Base-by-base conservation (phyloP, 1,140 invertebrate genomes). In the Drosophila bipectinata region DNA sequence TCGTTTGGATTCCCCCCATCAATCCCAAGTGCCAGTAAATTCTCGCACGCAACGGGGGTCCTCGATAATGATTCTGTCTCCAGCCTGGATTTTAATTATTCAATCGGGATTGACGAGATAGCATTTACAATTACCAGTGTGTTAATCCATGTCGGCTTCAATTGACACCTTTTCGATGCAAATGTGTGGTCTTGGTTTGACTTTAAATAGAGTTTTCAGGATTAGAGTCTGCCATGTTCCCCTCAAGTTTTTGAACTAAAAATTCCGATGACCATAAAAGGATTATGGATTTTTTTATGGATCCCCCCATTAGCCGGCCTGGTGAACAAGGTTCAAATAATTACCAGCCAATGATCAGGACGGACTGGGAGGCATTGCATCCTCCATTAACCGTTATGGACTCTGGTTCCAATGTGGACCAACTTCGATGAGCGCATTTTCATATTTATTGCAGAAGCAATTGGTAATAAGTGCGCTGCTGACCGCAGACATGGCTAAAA, bases 371-470 rank as follows among this genome's bases (percentile, higher is more conserved):
- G 18, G 30, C 6, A 9, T 56, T 18, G 55, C 53, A 75, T 66
- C 59, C 54, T 60, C 56, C 5, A 54, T 55, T 49, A 49, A 81
- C 78, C 78, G 77, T 80, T 80, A 72, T 34, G 64, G 74, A 71
- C 73, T 60, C 41, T 21, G 14, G n/a, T 45, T 15, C 32, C 66
- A 30, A 69, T 32, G 62, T 69, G 44, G 63, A 75, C 30, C 72
- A 77, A 77, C 71, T 68, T 69, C 51, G 59, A 67, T 74, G 60
- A 77, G 80, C 67, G 39, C 72, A 79, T 79, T 84, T 84, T 84
- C 77, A 84, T 84, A 80, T 84, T 84, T 77, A 84, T 79, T 84
- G 80, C 80, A 48, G 62, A 69, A 71, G 72, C 81, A 85, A 84
- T 87, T 87, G 82, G 85, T 87, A 88, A 88, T 87, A 87, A 87